Conservation (phyloP, 2,113 vertebrate genomes). For the Megaleporinus macrocephalus region DNA sequence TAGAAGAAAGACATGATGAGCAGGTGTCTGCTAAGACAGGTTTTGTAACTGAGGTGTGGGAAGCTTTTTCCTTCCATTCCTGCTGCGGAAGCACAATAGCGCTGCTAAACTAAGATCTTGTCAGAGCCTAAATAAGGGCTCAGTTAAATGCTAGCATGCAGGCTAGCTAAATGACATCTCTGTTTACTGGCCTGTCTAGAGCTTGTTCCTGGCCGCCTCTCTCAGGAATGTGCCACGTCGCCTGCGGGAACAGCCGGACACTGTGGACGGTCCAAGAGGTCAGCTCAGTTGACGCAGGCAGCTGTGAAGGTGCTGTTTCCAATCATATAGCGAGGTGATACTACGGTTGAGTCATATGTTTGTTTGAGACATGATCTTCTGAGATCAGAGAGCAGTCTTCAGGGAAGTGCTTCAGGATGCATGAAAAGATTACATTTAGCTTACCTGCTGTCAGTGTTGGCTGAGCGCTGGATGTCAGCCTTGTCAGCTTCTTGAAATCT, state of each 20-base stretch:
- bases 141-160: slow-evolving; percentile 12
- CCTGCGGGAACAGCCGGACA: neutral
- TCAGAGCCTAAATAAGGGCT: slow-evolving; percentile 7
- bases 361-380: neutral
- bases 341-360: neutral
- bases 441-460: slow-evolving; percentile 5
- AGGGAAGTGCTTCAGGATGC: slow-evolving; percentile 1
- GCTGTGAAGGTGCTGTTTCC: neutral
- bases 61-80: no score
- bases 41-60: no score
- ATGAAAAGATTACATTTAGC: slow-evolving; percentile 13
- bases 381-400: slow-evolving; percentile 10
- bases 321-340: neutral
- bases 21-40: no score
- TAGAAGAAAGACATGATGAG: no score
- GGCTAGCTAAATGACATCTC: slow-evolving; percentile 22
- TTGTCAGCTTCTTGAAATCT: neutral
- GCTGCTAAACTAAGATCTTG: neutral
- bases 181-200: slow-evolving; percentile 32
- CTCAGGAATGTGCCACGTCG: slow-evolving; percentile 27
- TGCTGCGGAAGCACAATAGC: no score
- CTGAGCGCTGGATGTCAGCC: neutral
- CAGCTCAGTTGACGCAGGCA: slow-evolving; percentile 14
- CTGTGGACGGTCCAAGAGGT: slow-evolving; percentile 32
- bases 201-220: slow-evolving; percentile 21